Conservation (phyloP, 2,797 vertebrate species). For the Rallus crepitans region DNA sequence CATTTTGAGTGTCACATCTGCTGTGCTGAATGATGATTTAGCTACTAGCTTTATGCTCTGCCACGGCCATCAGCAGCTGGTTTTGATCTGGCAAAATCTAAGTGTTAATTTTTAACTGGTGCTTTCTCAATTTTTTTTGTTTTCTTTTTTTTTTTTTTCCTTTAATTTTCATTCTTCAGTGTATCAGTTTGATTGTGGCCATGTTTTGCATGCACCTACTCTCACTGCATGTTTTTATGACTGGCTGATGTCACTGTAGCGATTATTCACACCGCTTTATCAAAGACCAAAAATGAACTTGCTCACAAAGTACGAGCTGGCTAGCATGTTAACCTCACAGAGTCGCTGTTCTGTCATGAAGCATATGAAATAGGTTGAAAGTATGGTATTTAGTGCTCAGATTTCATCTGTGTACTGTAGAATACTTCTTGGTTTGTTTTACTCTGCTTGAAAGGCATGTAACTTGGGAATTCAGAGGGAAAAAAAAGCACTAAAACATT, state of each 20-base stretch:
- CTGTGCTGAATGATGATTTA: conserved; percentile 68
- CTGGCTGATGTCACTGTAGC: conserved; percentile 65
- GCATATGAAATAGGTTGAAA: conserved; percentile 67
- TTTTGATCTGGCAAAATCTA: conserved; percentile 64
- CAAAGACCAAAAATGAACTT: conserved; percentile 74
- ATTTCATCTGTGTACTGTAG: conserved; percentile 71
- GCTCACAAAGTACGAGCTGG: conserved; percentile 56
- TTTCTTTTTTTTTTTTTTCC: no score
- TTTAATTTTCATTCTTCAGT: background rate
- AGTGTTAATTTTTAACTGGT: conserved; percentile 72
- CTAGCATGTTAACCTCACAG: conserved; percentile 71
- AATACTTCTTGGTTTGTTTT: conserved; percentile 61
- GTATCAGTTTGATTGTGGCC: conserved; percentile 74
- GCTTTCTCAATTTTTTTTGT: conserved; percentile 55
- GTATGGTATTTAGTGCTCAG: conserved; percentile 72
- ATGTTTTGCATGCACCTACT: conserved; percentile 79
- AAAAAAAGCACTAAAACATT: conserved; percentile 73
- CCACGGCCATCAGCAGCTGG: conserved; percentile 57
- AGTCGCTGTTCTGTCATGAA: conserved; percentile 69
- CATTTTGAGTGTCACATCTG: conserved; percentile 73
- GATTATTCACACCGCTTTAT: conserved; percentile 60
- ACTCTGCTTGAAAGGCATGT: conserved; percentile 71
- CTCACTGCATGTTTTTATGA: conserved; percentile 78
- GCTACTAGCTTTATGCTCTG: conserved; percentile 65
- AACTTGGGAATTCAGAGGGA: conserved; percentile 61